Evolutionary conservation across 2,113 vertebrate species (phyloP), one percentile per base, ranked within the genome.

Genomic region (Clarias magur): DNA sequence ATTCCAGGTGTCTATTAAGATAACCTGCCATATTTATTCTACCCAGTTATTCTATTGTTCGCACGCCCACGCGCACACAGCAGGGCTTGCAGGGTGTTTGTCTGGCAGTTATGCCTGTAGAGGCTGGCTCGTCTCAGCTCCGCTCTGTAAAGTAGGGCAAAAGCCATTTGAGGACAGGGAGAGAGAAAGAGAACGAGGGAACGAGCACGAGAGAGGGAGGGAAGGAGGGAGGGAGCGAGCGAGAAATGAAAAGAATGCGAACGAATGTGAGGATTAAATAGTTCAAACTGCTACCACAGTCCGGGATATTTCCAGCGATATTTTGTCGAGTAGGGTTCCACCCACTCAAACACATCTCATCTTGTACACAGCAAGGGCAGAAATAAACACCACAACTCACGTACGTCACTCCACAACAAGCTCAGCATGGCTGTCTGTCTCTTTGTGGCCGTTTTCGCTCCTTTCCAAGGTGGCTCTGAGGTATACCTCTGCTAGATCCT

Each of bases 151-250:
- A 91, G 85, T 91, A 92, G 91, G 90, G 88, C 88, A 89, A 91
- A 91, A 90, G 90, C 82, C 91, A 89, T 90, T 67, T 90, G 90
- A 91, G 89, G 90, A 90, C 89, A 91, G 76, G 34, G 81, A 82
- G 80, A 60, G 76, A 83, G 62, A 59, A 78, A 30, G 81, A 86
- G 80, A 76, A 53, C 5, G 81, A 85, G 78, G 76, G 85, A 84
- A 84, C 34, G 82, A 67, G 79, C 48, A 70, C 27, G 73, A 67
- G 86, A 72, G 56, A 73, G 72, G 81, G 83, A 73, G 67, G 54
- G 73, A 88, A 67, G 65, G 34, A 86, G 82, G 38, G 57, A 87
- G 86, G 1, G 27, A 89, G 17, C 17, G 65, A 83, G 76, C 16
- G 76, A 89, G 59, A 75, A 86, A 87, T 57, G 34, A 76, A 81